Evolutionary conservation across 2,888 invertebrate genomes (phyloP), one percentile per base, ranked within the genome.

Genomic region (Epinotia bilunana): DNA sequence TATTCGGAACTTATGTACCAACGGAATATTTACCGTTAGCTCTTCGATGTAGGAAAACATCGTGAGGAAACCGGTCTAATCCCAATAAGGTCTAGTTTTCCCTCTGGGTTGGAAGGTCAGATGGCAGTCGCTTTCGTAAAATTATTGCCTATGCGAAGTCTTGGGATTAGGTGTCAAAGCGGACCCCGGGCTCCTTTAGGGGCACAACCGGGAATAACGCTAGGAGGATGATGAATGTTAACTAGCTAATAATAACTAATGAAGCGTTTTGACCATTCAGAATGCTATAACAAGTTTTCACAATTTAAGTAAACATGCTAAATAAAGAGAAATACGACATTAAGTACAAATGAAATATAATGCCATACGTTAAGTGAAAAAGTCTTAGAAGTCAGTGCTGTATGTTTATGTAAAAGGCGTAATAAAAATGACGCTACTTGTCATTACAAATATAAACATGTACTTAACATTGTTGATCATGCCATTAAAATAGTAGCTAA

Each of bases 391-490:
- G 33, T 16, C n/a, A 33, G 33, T 13, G 33, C 9, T 61, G n/a
- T 16, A 57, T 39, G n/a, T 60, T 5, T 28, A 9, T 12, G 70
- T 49, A 49, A 39, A 43, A 33, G 16, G 1, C 23, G 3, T 12
- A 57, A 57, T 73, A 62, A 57, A 65, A 67, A 55, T 60, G 69
- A 58, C 58, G 28, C 7, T 46, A 46, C 61, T 28, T 67, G 72
- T 75, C 67, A 75, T 72, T 75, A 43, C 64, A 43, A 55, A 33
- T 46, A 62, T 64, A 65, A 65, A 65, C 63, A 70, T 64, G 72
- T 65, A 60, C 28, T 60, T 72, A 57, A 57, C 61, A 67, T 61
- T 20, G 67, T 72, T 57, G 75, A 75, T 75, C 57, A 75, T 67
- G 75, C 72, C 16, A 75, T 75, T 72, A 67, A 70, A 62, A 53